Evolutionary conservation across 2,797 vertebrate species (phyloP).

Genomic region (Phaenicophaeus curvirostris): DNA sequence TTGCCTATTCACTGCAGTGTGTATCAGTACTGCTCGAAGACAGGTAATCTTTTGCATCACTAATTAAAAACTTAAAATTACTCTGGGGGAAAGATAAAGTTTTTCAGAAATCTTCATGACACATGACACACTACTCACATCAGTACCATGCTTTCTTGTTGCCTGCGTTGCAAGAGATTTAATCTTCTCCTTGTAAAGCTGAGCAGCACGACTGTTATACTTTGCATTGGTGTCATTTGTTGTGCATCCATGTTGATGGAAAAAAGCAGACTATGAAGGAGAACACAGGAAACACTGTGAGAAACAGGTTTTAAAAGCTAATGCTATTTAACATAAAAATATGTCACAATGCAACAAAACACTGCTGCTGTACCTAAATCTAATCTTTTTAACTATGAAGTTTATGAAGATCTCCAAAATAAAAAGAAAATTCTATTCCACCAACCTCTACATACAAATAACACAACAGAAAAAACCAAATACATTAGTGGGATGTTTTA

Average conservation of each 20-base stretch:
- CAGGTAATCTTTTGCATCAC: not conserved
- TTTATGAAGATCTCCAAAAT: not conserved
- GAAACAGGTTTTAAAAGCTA: not conserved
- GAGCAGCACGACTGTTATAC: slow-evolving; percentile 91
- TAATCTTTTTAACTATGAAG: not conserved
- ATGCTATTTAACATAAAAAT: not conserved
- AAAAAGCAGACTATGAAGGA: slow-evolving; percentile 83
- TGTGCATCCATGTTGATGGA: slow-evolving; percentile 89
- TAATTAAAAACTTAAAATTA: not conserved
- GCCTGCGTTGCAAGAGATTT: slow-evolving; percentile 87
- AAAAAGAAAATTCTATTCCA: not conserved
- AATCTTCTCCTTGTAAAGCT: slow-evolving; percentile 91
- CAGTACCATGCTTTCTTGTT: slow-evolving; percentile 88
- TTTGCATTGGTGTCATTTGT: slow-evolving; percentile 88
- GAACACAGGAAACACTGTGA: not conserved
- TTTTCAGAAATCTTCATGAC: not conserved
- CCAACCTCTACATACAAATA: not conserved
- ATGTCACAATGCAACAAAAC: not conserved
- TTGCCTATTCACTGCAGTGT: not conserved
- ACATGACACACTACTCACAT: slow-evolving; percentile 77
- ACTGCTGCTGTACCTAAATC: not conserved
- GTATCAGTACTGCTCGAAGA: not conserved
- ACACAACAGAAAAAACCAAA: not conserved
- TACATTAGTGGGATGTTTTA: not conserved
- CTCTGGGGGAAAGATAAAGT: not conserved